These are phyloP conservation scores for Rhinichthys osculus DNA, from an alignment of 2,797 vertebrate genomes.

Conservation along the genomic window DNA sequence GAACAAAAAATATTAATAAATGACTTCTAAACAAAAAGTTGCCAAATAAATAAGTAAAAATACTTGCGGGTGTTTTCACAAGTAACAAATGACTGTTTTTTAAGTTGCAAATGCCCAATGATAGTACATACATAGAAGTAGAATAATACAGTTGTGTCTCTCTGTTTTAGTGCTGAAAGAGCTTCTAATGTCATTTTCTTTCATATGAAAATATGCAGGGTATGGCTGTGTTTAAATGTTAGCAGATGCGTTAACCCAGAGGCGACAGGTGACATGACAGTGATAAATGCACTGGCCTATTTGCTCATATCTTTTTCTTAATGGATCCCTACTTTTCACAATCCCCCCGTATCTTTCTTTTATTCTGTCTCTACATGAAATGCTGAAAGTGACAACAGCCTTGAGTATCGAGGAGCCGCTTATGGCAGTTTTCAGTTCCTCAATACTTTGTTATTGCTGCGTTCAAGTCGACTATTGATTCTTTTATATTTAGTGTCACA, in stretches of 20 bases:
- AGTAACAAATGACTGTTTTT: neutral
- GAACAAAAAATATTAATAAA: neutral
- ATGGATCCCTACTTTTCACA: constrained; percentile 36
- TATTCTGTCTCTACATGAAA: constrained; percentile 22
- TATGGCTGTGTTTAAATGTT: constrained; percentile 48
- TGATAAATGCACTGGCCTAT: constrained; percentile 48
- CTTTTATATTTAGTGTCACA: constrained; percentile 28
- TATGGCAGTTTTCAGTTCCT: constrained; percentile 33
- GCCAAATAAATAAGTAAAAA: neutral
- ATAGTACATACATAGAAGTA: neutral
- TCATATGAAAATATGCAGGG: constrained; percentile 54
- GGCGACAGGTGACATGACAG: constrained; percentile 48
- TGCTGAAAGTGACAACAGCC: constrained; percentile 31
- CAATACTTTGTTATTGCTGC: constrained; percentile 10
- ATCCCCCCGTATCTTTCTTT: constrained; percentile 13
- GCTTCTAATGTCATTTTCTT: constrained; percentile 43
- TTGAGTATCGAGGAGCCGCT: constrained; percentile 1
- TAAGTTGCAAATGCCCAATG: neutral
- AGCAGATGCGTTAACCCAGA: constrained; percentile 44
- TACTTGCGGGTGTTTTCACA: neutral
- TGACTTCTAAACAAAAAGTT: neutral
- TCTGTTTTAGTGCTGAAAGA: constrained; percentile 20
- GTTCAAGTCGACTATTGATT: constrained; percentile 19
- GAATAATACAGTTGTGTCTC: constrained; percentile 14
- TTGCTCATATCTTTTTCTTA: constrained; percentile 42